These are phyloP conservation scores for Cynoglossus semilaevis DNA, from an alignment of 2,113 vertebrate genomes.

Conservation along the genomic window DNA sequence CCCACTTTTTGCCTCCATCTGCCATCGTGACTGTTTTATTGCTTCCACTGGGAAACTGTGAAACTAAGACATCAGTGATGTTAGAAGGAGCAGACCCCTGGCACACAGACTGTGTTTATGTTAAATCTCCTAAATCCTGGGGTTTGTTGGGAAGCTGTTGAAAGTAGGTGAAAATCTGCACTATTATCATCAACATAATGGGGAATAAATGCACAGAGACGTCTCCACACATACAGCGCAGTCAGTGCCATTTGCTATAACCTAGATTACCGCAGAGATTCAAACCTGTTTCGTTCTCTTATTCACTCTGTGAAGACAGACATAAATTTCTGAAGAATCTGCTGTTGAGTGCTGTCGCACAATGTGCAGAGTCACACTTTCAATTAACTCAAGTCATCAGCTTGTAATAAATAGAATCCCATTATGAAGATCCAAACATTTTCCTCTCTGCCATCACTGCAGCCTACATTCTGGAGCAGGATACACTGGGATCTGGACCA, in stretches of 20 bases:
- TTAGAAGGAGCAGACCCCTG: not conserved
- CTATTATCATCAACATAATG: no score
- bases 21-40: not conserved
- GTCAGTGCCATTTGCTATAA: no score
- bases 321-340: no score
- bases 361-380: not conserved
- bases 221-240: no score
- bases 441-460: not conserved
- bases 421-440: not conserved
- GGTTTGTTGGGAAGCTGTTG: conserved; percentile 5
- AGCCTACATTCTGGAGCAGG: conserved; percentile 17
- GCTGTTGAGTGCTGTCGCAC: no score
- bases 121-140: not conserved
- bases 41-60: not conserved
- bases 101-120: not conserved
- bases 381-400: not conserved
- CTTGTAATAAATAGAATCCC: not conserved
- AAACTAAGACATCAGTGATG: not conserved
- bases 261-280: no score
- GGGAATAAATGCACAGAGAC: no score
- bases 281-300: no score
- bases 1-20: not conserved
- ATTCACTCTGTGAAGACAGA: not conserved
- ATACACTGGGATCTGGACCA: conserved; percentile 20
- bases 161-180: no score